Percentiles rank a stretch among this genome's conserved stretches.
Conservation (phyloP, 1,140 invertebrate species). For the Drosophila carrolli region DNA sequence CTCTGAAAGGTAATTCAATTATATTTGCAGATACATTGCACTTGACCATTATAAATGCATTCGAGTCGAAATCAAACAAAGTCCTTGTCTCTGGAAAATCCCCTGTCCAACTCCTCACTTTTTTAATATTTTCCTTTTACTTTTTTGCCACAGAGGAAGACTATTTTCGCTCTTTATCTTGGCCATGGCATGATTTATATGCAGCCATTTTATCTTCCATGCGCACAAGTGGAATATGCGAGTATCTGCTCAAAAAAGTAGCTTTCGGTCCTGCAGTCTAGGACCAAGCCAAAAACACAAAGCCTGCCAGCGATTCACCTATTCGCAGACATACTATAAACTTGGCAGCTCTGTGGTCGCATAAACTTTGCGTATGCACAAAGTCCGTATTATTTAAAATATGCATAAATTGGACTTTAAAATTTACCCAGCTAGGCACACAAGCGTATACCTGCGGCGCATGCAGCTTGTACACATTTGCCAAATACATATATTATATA, state of each 20-base stretch:
- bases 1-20: slow-evolving; percentile 61
- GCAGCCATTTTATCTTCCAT: slow-evolving; percentile 70
- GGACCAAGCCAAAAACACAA: slow-evolving; percentile 37
- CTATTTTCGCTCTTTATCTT: slow-evolving; percentile 75
- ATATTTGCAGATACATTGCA: slow-evolving; percentile 36
- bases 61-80: slow-evolving; percentile 49
- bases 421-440: slow-evolving; percentile 10
- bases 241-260: slow-evolving; percentile 25
- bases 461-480: slow-evolving; percentile 28
- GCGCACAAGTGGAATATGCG: slow-evolving; percentile 50
- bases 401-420: slow-evolving; percentile 76
- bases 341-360: slow-evolving; percentile 30
- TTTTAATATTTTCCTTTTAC: slow-evolving; percentile 10
- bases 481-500: slow-evolving; percentile 5
- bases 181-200: slow-evolving; percentile 78
- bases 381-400: slow-evolving; percentile 72
- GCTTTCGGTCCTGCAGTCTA: slow-evolving; percentile 22
- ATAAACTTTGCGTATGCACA: slow-evolving; percentile 54
- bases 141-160: slow-evolving; percentile 29
- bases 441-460: slow-evolving; percentile 23
- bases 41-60: slow-evolving; percentile 45
- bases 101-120: neutral
- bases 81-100: slow-evolving; percentile 3
- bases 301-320: slow-evolving; percentile 46
- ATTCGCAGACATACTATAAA: slow-evolving; percentile 25